Percentiles rank a stretch among this genome's conserved stretches.
These are phyloP conservation scores for Telmatochromis brachygnathus DNA, from an alignment of 2,113 vertebrate species.

Conservation along the genomic window DNA sequence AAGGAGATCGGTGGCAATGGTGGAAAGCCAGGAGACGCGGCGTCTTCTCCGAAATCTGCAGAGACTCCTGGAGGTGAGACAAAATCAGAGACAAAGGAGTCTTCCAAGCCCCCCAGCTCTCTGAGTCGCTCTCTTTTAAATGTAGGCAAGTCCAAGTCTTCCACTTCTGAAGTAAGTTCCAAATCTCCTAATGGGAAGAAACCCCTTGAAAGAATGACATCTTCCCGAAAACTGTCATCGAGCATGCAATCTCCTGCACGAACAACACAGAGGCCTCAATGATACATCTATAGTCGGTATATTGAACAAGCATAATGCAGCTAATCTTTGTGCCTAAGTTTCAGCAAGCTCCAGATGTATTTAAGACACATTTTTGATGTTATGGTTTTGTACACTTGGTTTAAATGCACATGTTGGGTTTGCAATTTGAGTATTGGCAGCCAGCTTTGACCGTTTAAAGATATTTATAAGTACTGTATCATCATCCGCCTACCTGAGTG, in stretches of 20 bases:
- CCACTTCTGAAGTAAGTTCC: constrained; percentile 72
- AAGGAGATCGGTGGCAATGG: constrained; percentile 59
- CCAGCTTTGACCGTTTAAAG: not conserved
- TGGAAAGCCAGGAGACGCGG: constrained; percentile 36
- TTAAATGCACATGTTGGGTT: not conserved
- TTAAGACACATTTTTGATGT: constrained; percentile 17
- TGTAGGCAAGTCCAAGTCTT: constrained; percentile 87
- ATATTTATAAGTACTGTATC: not conserved
- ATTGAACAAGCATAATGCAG: constrained; percentile 74
- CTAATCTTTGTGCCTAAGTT: constrained; percentile 85
- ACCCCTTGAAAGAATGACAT: constrained; percentile 74
- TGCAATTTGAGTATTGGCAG: not conserved
- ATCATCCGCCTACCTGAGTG: not conserved
- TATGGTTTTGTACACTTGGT: not conserved
- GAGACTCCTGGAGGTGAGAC: constrained; percentile 49
- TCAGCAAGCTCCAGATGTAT: constrained; percentile 20
- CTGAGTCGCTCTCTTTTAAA: constrained; percentile 82
- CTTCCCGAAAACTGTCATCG: constrained; percentile 80
- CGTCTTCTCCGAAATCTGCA: constrained; percentile 47
- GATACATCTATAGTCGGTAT: constrained; percentile 69
- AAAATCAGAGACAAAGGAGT: constrained; percentile 64
- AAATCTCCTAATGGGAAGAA: constrained; percentile 79
- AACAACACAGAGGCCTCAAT: constrained; percentile 85
- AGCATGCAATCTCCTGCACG: constrained; percentile 88
- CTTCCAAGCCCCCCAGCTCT: constrained; percentile 72